phyloP scores from a whole-genome alignment of 2,888 invertebrate species.

The Anorthoa munda region DNA sequence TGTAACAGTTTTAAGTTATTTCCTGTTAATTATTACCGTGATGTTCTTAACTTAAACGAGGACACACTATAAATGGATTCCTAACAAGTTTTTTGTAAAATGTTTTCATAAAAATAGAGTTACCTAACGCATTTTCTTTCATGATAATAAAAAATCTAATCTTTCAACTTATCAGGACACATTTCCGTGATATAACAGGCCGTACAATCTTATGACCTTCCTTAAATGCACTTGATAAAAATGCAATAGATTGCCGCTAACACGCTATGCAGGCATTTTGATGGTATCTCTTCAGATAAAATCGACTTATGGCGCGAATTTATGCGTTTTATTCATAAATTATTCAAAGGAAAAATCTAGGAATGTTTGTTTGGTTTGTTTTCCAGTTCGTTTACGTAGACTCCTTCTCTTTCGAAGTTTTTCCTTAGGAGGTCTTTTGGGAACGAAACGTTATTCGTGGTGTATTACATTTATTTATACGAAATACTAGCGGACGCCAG shows the following conservation, averaged over 20 bases:
- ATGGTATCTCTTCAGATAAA: conserved; percentile 57
- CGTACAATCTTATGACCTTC: conserved; percentile 63
- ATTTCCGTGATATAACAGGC: conserved; percentile 35
- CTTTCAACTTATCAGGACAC: conserved; percentile 39
- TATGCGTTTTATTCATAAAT: conserved; percentile 50
- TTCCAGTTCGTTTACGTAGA: conserved; percentile 2
- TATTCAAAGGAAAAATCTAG: conserved; percentile 34
- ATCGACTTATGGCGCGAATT: conserved; percentile 39
- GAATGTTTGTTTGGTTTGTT: conserved; percentile 27
- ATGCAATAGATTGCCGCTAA: conserved; percentile 62
- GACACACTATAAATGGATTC: background rate
- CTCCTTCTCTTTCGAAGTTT: background rate
- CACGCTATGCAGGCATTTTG: conserved; percentile 48
- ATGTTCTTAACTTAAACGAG: background rate
- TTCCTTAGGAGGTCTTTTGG: background rate
- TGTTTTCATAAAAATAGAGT: background rate
- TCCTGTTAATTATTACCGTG: conserved; percentile 6
- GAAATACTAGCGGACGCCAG: too few relatives aligned
- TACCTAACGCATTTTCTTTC: conserved; percentile 18
- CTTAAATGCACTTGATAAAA: conserved; percentile 67
- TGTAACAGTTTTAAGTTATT: conserved; percentile 16
- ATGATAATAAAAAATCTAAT: conserved; percentile 34
- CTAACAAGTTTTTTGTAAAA: background rate
- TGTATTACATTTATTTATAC: too few relatives aligned
- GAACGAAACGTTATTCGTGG: too few relatives aligned